Percentiles rank a stretch among this genome's conserved stretches.
These are phyloP conservation scores for Stylophora pistillata DNA, from an alignment of 64 coral and sea anemone genomes.

Conservation along the genomic window DNA sequence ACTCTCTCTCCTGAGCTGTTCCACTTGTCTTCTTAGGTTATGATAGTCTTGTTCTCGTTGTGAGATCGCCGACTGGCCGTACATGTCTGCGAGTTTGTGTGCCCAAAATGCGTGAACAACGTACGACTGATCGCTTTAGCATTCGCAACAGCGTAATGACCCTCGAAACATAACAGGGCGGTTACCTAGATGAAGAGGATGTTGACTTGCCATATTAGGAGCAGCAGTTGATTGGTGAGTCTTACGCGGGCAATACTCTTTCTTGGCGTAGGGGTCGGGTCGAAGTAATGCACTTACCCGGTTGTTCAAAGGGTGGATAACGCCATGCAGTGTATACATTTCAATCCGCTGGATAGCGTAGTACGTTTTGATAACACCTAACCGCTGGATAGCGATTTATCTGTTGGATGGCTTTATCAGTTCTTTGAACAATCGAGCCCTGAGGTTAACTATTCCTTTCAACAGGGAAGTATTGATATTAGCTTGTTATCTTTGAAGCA, in stretches of 20 bases:
- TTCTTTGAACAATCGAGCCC: too few relatives aligned
- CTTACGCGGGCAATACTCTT: background rate
- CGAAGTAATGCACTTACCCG: too few relatives aligned
- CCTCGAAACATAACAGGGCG: background rate
- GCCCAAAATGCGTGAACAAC: background rate
- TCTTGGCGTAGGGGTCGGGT: background rate
- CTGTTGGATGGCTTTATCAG: too few relatives aligned
- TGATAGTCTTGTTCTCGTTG: slow-evolving; percentile 40
- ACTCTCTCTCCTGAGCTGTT: slow-evolving; percentile 21
- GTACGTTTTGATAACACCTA: too few relatives aligned
- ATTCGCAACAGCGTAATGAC: background rate
- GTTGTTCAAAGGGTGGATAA: too few relatives aligned
- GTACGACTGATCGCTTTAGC: too few relatives aligned
- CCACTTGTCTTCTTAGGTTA: slow-evolving; percentile 33
- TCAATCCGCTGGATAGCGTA: too few relatives aligned
- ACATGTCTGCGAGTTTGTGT: background rate
- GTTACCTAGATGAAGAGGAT: background rate
- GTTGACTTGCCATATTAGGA: background rate
- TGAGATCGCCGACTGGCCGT: slow-evolving; percentile 33
- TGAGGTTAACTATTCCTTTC: too few relatives aligned
- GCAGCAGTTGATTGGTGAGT: slow-evolving; percentile 9
- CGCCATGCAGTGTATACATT: too few relatives aligned
- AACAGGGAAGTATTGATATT: too few relatives aligned
- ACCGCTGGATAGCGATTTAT: too few relatives aligned
- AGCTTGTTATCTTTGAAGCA: too few relatives aligned